phyloP scores from a whole-genome alignment of 2,113 vertebrate species.

The Trematocara nigrifrons region DNA sequence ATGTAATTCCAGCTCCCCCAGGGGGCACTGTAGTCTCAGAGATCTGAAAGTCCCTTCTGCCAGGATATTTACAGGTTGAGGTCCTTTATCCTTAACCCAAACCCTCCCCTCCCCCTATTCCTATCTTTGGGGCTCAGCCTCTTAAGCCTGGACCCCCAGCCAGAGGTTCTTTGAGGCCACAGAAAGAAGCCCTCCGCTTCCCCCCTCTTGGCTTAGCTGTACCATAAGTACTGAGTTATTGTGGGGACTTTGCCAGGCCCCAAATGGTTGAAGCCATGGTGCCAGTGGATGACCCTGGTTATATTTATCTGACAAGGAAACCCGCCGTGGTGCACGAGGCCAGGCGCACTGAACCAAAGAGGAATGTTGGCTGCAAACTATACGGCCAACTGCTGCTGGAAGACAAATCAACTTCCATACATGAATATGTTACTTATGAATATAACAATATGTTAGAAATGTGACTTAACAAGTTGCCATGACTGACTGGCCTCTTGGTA shows the following conservation, averaged over 20 bases:
- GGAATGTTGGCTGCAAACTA: slow-evolving; percentile 38
- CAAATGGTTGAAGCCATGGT: slow-evolving; percentile 23
- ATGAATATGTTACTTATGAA: not conserved
- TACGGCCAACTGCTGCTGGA: slow-evolving; percentile 11
- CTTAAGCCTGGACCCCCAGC: slow-evolving; percentile 55
- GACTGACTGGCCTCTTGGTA: not conserved
- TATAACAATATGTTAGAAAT: not conserved
- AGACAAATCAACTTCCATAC: slow-evolving; percentile 24
- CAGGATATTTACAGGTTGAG: slow-evolving; percentile 37
- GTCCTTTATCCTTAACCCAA: slow-evolving; percentile 45
- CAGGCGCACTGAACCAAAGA: slow-evolving; percentile 49
- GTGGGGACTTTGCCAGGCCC: slow-evolving; percentile 59
- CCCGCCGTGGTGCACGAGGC: slow-evolving; percentile 52
- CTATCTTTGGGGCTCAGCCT: slow-evolving; percentile 53
- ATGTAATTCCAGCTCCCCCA: slow-evolving; percentile 18
- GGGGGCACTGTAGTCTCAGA: slow-evolving; percentile 24
- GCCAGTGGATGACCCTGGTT: slow-evolving; percentile 69
- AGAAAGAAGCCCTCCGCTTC: slow-evolving; percentile 31
- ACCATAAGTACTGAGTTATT: slow-evolving; percentile 64
- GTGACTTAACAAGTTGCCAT: slow-evolving; percentile 14
- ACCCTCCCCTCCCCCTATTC: not conserved
- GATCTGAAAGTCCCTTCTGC: not conserved
- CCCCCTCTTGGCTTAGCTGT: slow-evolving; percentile 49
- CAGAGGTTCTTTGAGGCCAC: slow-evolving; percentile 66
- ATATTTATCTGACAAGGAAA: slow-evolving; percentile 76